A percentile compares a stretch with the other conserved stretches of the same genome.
Evolutionary conservation across 2,113 vertebrate species (phyloP).

Genomic region (Rana temporaria): DNA sequence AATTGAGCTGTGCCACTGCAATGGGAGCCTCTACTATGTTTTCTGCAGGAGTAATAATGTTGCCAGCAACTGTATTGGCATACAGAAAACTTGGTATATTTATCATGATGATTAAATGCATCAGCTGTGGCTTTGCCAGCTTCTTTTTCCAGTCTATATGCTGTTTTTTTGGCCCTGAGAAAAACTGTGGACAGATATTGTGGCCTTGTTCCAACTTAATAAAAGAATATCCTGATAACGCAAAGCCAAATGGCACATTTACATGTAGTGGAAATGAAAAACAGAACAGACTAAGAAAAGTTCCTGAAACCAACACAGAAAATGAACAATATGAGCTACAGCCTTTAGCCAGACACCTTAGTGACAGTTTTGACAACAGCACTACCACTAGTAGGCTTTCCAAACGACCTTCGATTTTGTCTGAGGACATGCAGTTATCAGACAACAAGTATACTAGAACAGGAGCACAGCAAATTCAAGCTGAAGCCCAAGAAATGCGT

Average conservation of each 20-base stretch:
- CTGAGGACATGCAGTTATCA: constrained; percentile 89
- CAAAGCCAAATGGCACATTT: constrained; percentile 77
- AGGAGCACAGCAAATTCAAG: constrained; percentile 58
- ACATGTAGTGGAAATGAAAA: constrained; percentile 73
- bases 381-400: constrained; percentile 97
- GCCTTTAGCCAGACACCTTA: constrained; percentile 88
- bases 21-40: constrained; percentile 88
- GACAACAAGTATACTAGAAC: constrained; percentile 74
- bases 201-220: constrained; percentile 82
- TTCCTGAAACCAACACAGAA: constrained; percentile 72
- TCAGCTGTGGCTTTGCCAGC: constrained; percentile 93
- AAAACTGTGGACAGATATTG: constrained; percentile 87
- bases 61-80: constrained; percentile 86
- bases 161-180: constrained; percentile 94
- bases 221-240: constrained; percentile 70
- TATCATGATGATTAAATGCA: constrained; percentile 93
- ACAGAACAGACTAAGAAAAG: constrained; percentile 75
- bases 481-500: constrained; percentile 63
- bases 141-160: constrained; percentile 98
- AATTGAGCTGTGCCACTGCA: constrained; percentile 92
- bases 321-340: constrained; percentile 94
- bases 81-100: constrained; percentile 94
- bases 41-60: constrained; percentile 89
- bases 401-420: constrained; percentile 91
- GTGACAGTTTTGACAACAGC: constrained; percentile 97